Evolutionary conservation across 2,888 invertebrate species (phyloP).

Genomic region (Pristionchus arcanus): DNA sequence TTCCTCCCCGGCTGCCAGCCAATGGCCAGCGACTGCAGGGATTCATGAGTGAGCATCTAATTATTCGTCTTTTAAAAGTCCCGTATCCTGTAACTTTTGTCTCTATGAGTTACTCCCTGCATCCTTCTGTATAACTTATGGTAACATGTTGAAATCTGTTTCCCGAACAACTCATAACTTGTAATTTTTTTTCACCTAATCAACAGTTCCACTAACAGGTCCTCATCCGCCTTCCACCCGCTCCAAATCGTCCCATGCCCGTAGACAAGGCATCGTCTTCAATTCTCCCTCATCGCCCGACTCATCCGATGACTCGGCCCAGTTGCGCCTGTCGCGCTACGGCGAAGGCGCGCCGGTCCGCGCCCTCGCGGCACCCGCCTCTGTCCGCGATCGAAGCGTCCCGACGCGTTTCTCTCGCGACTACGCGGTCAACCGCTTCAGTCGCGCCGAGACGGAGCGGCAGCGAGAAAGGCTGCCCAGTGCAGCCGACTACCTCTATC

Average conservation of each 20-base stretch:
- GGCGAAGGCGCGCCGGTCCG: conserved; percentile 53
- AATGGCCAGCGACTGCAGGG: neutral
- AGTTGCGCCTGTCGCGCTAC: conserved; percentile 42
- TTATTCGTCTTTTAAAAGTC: neutral
- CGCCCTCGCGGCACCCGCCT: neutral
- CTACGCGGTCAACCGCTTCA: conserved; percentile 6
- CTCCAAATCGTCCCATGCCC: conserved; percentile 51
- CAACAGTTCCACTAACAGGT: conserved; percentile 2
- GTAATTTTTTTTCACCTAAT: neutral
- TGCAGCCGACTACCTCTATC: conserved; percentile 22
- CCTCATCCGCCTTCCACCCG: conserved; percentile 21
- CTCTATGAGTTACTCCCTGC: neutral
- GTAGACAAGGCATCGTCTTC: conserved; percentile 66
- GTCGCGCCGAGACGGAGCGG: conserved; percentile 16
- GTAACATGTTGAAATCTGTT: neutral
- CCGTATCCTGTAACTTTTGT: neutral
- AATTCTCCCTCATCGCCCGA: conserved; percentile 66
- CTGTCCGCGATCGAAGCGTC: conserved; percentile 33
- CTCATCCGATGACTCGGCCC: conserved; percentile 53
- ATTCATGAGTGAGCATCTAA: neutral
- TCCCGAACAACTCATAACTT: neutral
- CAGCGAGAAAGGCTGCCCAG: neutral
- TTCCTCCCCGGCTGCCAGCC: neutral
- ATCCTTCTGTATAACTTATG: neutral
- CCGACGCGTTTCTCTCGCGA: conserved; percentile 29